phyloP scores from a whole-genome alignment of 2,888 invertebrate species.

The Iphiclides podalirius region DNA sequence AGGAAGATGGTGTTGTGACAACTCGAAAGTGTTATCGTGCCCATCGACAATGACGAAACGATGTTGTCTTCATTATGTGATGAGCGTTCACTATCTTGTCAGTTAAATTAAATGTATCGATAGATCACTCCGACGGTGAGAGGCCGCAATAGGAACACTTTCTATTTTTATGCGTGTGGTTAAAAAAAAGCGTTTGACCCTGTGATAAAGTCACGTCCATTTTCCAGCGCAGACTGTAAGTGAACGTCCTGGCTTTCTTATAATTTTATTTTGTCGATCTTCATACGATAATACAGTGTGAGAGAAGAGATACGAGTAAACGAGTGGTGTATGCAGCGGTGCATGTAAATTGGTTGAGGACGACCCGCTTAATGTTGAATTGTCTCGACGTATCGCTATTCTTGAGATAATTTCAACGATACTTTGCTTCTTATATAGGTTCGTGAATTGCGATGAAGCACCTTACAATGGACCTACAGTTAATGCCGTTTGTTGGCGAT shows the following conservation, averaged over 20 bases:
- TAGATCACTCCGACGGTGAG: constrained; percentile 77
- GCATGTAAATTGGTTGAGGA: constrained; percentile 60
- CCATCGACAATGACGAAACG: constrained; percentile 80
- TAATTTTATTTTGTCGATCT: constrained; percentile 3
- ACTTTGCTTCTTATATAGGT: not conserved
- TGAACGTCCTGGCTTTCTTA: too few species aligned
- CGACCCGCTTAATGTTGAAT: constrained; percentile 63
- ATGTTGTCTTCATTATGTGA: constrained; percentile 80
- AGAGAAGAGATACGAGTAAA: too few species aligned
- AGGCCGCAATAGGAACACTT: constrained; percentile 66
- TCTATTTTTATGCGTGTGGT: constrained; percentile 45
- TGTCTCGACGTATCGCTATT: constrained; percentile 48
- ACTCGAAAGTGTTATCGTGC: constrained; percentile 77
- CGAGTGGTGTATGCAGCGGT: constrained; percentile 45
- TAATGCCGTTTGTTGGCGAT: too few species aligned
- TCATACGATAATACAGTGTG: not conserved
- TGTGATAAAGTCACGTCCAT: too few species aligned
- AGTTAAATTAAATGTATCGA: constrained; percentile 80
- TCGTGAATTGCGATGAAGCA: too few species aligned
- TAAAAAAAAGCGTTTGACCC: not conserved
- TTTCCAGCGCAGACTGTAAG: too few species aligned
- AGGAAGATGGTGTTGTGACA: constrained; percentile 79
- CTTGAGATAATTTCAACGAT: constrained; percentile 26
- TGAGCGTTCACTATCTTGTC: constrained; percentile 79
- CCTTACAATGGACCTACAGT: too few species aligned